A percentile compares a stretch with the other conserved stretches of the same genome.
Evolutionary conservation across 2,888 invertebrate genomes (phyloP).

Genomic region (Morpho achilles): DNA sequence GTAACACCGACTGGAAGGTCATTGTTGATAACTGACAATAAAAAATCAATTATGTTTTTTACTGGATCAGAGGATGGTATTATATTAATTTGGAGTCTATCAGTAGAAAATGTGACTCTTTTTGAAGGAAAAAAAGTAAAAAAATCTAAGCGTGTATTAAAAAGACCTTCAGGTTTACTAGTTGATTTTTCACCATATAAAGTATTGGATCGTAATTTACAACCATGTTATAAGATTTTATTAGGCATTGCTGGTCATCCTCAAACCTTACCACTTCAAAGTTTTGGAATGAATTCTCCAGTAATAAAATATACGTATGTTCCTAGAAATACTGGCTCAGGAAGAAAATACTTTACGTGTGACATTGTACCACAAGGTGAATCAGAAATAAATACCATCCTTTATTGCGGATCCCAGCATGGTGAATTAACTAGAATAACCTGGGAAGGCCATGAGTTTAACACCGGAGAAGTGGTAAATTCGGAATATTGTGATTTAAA

Average conservation of each 20-base stretch:
- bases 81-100: conserved; percentile 85
- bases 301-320: conserved; percentile 50
- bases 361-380: conserved; percentile 49
- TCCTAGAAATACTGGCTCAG: conserved; percentile 46
- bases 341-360: conserved; percentile 62
- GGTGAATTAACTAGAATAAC: conserved; percentile 65
- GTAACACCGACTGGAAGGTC: conserved; percentile 81
- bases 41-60: conserved; percentile 80
- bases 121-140: conserved; percentile 57
- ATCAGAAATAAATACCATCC: conserved; percentile 45
- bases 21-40: conserved; percentile 40
- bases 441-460: conserved; percentile 85
- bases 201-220: conserved; percentile 79
- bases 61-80: conserved; percentile 83
- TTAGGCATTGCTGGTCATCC: conserved; percentile 65
- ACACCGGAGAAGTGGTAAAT: conserved; percentile 80
- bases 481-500: conserved; percentile 74
- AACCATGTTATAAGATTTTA: conserved; percentile 80
- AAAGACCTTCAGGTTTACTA: conserved; percentile 78
- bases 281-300: conserved; percentile 58
- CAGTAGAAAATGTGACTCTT: conserved; percentile 58
- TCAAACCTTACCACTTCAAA: conserved; percentile 60
- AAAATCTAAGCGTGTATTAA: conserved; percentile 65
- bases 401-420: conserved; percentile 63
- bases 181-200: conserved; percentile 81